Conservation (phyloP, 2,797 vertebrate species). For the Sebastes trivittatus region DNA sequence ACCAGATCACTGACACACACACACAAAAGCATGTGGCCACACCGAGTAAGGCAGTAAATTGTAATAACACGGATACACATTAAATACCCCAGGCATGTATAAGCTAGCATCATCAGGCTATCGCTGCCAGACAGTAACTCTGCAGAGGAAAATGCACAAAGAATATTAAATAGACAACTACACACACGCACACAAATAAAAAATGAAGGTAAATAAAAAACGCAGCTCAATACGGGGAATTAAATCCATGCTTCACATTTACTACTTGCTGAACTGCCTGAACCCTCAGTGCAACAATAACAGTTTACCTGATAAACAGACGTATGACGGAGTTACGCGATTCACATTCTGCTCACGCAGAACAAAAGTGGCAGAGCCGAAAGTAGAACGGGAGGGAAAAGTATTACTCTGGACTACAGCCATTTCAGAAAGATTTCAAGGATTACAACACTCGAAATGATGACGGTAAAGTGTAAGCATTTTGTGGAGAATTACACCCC, state of each 20-base stretch:
- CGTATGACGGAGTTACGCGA: background rate
- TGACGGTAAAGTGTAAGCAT: slow-evolving; percentile 9
- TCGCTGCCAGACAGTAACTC: slow-evolving; percentile 13
- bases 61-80: slow-evolving; percentile 25
- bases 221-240: background rate
- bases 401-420: background rate
- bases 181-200: background rate
- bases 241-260: slow-evolving; percentile 20
- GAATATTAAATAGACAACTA: slow-evolving; percentile 48
- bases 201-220: background rate
- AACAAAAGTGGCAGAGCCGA: background rate
- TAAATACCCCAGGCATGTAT: slow-evolving; percentile 7
- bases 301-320: slow-evolving; percentile 26
- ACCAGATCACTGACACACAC: background rate
- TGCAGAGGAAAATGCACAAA: slow-evolving; percentile 2
- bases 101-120: slow-evolving; percentile 1
- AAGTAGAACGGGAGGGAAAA: background rate
- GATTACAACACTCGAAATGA: slow-evolving; percentile 36
- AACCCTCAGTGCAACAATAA: slow-evolving; percentile 1
- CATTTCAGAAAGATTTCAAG: slow-evolving; percentile 29
- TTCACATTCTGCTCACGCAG: slow-evolving; percentile 13
- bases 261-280: slow-evolving; percentile 6
- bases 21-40: background rate
- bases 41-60: background rate
- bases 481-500: slow-evolving; percentile 28